These are phyloP conservation scores for Drosophila fuyamai DNA, from an alignment of 1,140 invertebrate species.

Conservation along the genomic window DNA sequence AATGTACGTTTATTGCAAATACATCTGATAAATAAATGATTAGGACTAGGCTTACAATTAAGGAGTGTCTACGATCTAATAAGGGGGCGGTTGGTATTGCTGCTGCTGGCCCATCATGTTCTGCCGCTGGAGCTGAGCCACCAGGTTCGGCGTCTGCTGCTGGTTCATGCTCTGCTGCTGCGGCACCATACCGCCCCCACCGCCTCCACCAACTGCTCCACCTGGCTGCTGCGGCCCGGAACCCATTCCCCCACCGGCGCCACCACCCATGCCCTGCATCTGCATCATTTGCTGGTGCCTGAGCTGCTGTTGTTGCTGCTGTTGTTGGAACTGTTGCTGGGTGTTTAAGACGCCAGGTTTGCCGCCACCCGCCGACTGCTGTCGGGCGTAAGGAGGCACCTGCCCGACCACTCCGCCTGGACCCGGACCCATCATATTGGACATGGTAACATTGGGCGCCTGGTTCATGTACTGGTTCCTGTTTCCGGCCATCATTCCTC, in stretches of 20 bases:
- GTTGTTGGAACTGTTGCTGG: conserved; percentile 81
- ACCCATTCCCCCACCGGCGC: conserved; percentile 57
- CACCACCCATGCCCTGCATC: conserved; percentile 78
- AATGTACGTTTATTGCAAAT: conserved; percentile 62
- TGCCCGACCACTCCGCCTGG: conserved; percentile 79
- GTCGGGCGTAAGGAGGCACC: conserved; percentile 85
- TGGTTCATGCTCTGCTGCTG: conserved; percentile 86
- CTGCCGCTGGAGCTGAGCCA: conserved; percentile 87
- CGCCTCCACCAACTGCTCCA: conserved; percentile 56
- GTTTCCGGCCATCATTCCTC: conserved; percentile 82
- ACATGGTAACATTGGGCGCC: conserved; percentile 85
- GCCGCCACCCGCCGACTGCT: conserved; percentile 74
- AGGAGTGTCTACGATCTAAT: conserved; percentile 46
- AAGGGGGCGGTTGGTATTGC: conserved; percentile 72
- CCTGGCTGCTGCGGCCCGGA: conserved; percentile 52
- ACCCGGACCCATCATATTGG: conserved; percentile 85
- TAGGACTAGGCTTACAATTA: conserved; percentile 52
- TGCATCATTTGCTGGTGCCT: conserved; percentile 85
- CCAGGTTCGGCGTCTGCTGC: conserved; percentile 87
- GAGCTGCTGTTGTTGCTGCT: conserved; percentile 83
- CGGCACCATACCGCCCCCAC: conserved; percentile 60
- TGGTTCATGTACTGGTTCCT: conserved; percentile 83
- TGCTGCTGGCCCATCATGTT: conserved; percentile 84
- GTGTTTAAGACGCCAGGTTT: conserved; percentile 74
- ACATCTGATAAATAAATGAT: conserved; percentile 66